A percentile compares a stretch with the other conserved stretches of the same genome.
phyloP scores from a whole-genome alignment of 2,888 invertebrate species.

The Norana najaformis region DNA sequence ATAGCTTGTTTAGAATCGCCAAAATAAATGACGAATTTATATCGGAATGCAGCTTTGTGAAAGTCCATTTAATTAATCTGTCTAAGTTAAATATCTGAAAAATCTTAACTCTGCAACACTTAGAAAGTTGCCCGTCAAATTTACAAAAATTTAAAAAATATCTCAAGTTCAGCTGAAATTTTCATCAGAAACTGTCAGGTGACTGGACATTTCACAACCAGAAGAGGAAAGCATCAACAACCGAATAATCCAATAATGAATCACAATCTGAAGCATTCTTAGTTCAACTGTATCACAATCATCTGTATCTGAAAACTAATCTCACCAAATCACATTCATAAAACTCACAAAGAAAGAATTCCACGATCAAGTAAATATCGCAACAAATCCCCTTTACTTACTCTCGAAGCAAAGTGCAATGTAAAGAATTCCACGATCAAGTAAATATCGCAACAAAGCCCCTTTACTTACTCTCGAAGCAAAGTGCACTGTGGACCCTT shows the following conservation, averaged over 20 bases:
- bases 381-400: too few species aligned
- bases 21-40: neutral
- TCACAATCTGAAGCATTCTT: neutral
- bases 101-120: neutral
- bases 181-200: neutral
- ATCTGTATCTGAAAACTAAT: neutral
- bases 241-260: too few species aligned
- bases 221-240: neutral
- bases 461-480: too few species aligned
- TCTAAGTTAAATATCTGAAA: neutral
- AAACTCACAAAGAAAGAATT: neutral
- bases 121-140: too few species aligned
- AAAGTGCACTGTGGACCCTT: too few species aligned
- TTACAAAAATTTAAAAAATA: too few species aligned
- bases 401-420: neutral
- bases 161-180: neutral
- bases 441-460: too few species aligned
- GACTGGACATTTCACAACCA: neutral
- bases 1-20: neutral
- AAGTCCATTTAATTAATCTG: neutral
- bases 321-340: neutral
- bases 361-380: too few species aligned
- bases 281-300: neutral
- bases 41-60: neutral
- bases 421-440: neutral